These are phyloP conservation scores for Amphipyra berbera DNA, from an alignment of 2,888 invertebrate genomes.

Conservation along the genomic window DNA sequence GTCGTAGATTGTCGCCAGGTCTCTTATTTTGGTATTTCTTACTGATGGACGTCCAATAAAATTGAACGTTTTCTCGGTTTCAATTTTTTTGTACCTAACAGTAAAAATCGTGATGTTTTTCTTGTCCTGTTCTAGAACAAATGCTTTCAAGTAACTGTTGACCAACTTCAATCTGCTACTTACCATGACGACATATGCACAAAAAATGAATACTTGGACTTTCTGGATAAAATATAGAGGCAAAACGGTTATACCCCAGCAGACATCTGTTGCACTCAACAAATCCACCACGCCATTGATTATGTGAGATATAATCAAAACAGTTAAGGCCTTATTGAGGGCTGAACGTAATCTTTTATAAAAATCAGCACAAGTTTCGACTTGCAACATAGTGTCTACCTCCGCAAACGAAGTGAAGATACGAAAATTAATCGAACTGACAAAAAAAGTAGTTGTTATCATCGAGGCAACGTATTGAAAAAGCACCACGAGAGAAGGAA, in stretches of 20 bases:
- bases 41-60: conserved; percentile 64
- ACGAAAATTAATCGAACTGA: conserved; percentile 60
- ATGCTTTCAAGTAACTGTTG: conserved; percentile 68
- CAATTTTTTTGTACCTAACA: conserved; percentile 54
- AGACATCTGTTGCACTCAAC: conserved; percentile 32
- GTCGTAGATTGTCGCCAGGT: conserved; percentile 71
- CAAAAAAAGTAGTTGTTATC: conserved; percentile 58
- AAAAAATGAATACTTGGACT: conserved; percentile 70
- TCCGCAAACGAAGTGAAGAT: conserved; percentile 63
- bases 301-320: conserved; percentile 53
- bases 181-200: conserved; percentile 67
- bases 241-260: conserved; percentile 48
- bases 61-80: conserved; percentile 54
- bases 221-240: conserved; percentile 66
- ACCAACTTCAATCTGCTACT: conserved; percentile 65
- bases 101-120: conserved; percentile 62
- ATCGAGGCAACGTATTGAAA: conserved; percentile 65
- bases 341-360: conserved; percentile 58
- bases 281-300: conserved; percentile 53
- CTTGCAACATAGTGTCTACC: conserved; percentile 62
- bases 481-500: conserved; percentile 63
- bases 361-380: conserved; percentile 58
- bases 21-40: conserved; percentile 69
- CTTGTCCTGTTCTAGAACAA: conserved; percentile 63
- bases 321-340: conserved; percentile 50